Evolutionary conservation across 2,113 vertebrate species (phyloP).

Genomic region (Lepidothrix coronata): DNA sequence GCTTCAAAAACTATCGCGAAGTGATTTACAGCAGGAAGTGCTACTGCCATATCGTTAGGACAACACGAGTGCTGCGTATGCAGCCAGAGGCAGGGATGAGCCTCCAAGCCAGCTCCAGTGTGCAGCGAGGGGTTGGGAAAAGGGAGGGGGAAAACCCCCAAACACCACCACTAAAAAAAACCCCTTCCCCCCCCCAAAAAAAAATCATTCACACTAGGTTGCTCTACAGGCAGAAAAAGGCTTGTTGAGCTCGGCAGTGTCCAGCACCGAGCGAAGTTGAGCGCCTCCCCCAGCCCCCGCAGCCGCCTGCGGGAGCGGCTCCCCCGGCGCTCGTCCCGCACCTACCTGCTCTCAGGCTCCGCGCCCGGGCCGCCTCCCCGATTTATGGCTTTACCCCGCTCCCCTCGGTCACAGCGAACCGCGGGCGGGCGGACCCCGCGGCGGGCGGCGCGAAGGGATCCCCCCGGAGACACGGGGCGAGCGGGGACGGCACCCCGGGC

Average conservation of each 20-base stretch:
- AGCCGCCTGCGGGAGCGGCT: not conserved
- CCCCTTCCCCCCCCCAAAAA: too few species aligned
- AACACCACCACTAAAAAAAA: not conserved
- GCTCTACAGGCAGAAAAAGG: not conserved
- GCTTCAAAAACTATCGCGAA: not conserved
- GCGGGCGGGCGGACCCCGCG: not conserved
- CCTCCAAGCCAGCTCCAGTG: not conserved
- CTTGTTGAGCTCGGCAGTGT: not conserved
- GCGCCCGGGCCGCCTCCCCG: not conserved
- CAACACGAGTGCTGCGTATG: not conserved
- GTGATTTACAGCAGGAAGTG: conserved; percentile 41
- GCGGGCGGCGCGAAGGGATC: not conserved
- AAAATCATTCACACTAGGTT: not conserved
- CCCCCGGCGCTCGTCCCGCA: not conserved
- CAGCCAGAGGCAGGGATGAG: not conserved
- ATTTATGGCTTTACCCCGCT: not conserved
- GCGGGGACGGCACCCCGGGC: not conserved
- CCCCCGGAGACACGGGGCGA: not conserved
- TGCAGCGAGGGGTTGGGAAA: not conserved
- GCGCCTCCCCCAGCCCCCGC: not conserved
- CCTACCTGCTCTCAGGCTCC: not conserved
- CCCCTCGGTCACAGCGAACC: not conserved
- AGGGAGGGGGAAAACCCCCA: accelerated
- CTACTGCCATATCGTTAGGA: not conserved
- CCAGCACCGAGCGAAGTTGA: not conserved